These are phyloP conservation scores for Drosophila yakuba DNA, from an alignment of 1,140 invertebrate species.

Conservation along the genomic window DNA sequence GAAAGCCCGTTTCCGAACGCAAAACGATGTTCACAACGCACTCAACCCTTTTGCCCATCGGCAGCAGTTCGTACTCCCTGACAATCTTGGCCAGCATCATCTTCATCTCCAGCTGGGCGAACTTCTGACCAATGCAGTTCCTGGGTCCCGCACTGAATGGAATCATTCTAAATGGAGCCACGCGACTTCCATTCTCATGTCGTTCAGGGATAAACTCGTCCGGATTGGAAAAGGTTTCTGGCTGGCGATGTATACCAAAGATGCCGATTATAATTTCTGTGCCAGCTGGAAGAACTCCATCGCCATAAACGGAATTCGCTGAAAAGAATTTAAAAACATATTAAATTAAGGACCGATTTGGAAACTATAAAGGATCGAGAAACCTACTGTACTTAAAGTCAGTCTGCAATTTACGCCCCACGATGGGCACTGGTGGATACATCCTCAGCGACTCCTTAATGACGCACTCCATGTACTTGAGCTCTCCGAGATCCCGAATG, in stretches of 20 bases:
- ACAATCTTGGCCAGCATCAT: slow-evolving; percentile 76
- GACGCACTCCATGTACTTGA: slow-evolving; percentile 90
- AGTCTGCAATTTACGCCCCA: slow-evolving; percentile 87
- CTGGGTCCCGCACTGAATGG: slow-evolving; percentile 90
- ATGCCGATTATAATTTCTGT: slow-evolving; percentile 61
- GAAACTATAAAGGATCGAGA: too few relatives aligned
- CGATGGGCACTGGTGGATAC: slow-evolving; percentile 87
- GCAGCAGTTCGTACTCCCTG: slow-evolving; percentile 81
- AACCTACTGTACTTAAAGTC: slow-evolving; percentile 85
- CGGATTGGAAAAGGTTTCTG: slow-evolving; percentile 31
- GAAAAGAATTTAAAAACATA: not conserved
- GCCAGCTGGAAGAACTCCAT: slow-evolving; percentile 61
- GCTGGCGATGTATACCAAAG: slow-evolving; percentile 64
- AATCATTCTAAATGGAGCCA: slow-evolving; percentile 86
- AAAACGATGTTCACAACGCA: slow-evolving; percentile 69
- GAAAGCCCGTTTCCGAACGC: slow-evolving; percentile 64
- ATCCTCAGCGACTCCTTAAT: slow-evolving; percentile 90
- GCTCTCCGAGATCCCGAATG: slow-evolving; percentile 86
- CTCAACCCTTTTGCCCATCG: slow-evolving; percentile 72
- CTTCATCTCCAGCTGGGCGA: slow-evolving; percentile 81
- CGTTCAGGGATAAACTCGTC: slow-evolving; percentile 88
- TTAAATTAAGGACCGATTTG: too few relatives aligned
- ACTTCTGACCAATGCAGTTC: slow-evolving; percentile 88
- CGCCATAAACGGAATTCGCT: slow-evolving; percentile 52
- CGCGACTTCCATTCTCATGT: slow-evolving; percentile 84